phyloP scores from a whole-genome alignment of 2,113 vertebrate genomes.

The Mustela nigripes region DNA sequence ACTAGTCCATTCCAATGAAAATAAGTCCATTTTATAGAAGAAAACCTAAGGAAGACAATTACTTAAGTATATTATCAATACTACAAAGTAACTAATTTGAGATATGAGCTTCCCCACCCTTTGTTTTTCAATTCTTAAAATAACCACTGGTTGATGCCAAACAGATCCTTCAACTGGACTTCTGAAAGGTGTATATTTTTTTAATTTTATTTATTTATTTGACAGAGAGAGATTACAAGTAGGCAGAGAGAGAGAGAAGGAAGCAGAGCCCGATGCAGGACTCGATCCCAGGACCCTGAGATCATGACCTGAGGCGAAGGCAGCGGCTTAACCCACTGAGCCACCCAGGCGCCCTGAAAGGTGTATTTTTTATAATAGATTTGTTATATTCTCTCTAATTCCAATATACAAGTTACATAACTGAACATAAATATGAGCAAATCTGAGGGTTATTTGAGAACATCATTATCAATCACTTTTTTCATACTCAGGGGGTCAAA shows the following conservation, averaged over 20 bases:
- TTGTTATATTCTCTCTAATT: slow-evolving; percentile 20
- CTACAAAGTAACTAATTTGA: slow-evolving; percentile 32
- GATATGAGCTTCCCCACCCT: not conserved
- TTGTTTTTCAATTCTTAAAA: slow-evolving; percentile 65
- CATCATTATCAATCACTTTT: slow-evolving; percentile 60
- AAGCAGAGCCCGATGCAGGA: no score
- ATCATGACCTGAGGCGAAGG: no score
- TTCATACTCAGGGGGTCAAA: not conserved
- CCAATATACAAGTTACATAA: slow-evolving; percentile 55
- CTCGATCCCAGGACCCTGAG: no score
- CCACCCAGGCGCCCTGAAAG: not conserved
- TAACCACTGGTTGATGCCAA: slow-evolving; percentile 32
- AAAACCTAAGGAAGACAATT: slow-evolving; percentile 71
- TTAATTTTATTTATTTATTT: no score
- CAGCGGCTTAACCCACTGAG: no score
- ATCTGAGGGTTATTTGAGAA: slow-evolving; percentile 39
- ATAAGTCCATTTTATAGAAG: slow-evolving; percentile 77
- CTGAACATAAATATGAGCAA: slow-evolving; percentile 64
- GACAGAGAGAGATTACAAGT: no score
- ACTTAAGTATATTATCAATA: slow-evolving; percentile 65
- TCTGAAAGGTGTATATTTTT: not conserved
- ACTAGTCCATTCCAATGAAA: slow-evolving; percentile 67
- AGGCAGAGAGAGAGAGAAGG: no score
- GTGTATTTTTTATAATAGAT: not conserved
- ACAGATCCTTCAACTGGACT: not conserved